These are phyloP conservation scores for Ephestia elutella DNA, from an alignment of 1,140 invertebrate genomes.

Conservation along the genomic window DNA sequence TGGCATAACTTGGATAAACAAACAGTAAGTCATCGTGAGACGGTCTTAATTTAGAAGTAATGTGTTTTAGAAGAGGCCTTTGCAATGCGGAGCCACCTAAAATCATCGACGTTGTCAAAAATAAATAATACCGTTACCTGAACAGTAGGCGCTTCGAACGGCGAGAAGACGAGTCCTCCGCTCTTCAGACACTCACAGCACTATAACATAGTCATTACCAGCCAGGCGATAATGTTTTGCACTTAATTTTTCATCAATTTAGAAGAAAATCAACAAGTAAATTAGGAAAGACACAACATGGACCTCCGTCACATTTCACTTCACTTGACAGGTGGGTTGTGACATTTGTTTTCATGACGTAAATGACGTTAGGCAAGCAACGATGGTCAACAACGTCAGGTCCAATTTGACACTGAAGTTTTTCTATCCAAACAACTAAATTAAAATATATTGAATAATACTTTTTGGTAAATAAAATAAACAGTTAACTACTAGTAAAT, in stretches of 20 bases:
- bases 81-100: slow-evolving; percentile 5
- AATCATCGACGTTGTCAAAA: slow-evolving; percentile 58
- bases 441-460: too few relatives aligned
- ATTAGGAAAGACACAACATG: slow-evolving; percentile 60
- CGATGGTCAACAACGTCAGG: neutral
- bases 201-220: slow-evolving; percentile 24
- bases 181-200: slow-evolving; percentile 25
- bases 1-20: neutral
- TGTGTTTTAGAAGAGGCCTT: neutral
- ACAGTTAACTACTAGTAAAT: too few relatives aligned
- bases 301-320: slow-evolving; percentile 58
- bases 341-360: slow-evolving; percentile 22
- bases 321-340: slow-evolving; percentile 36
- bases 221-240: slow-evolving; percentile 9
- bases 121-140: slow-evolving; percentile 69
- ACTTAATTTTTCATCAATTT: slow-evolving; percentile 46
- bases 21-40: neutral
- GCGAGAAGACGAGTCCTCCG: slow-evolving; percentile 25
- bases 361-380: neutral
- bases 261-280: slow-evolving; percentile 67
- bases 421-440: too few relatives aligned
- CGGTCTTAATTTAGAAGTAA: neutral
- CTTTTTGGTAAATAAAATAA: too few relatives aligned
- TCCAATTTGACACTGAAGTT: neutral
- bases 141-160: slow-evolving; percentile 37